Percentiles rank a stretch among this genome's conserved stretches.
phyloP scores from a whole-genome alignment of 2,797 vertebrate species.

The Gallinago stenura region DNA sequence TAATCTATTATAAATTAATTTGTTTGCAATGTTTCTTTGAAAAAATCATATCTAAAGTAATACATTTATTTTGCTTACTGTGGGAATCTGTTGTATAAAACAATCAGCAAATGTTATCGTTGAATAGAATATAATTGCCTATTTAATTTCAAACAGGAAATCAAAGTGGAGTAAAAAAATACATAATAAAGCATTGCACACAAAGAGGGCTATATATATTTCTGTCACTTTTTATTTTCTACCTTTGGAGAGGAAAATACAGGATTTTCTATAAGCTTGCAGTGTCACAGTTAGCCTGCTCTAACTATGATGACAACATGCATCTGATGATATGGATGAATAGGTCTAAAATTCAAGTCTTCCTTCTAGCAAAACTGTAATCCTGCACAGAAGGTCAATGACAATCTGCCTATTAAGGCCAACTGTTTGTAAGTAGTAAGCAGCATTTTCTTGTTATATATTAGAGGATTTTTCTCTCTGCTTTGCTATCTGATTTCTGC shows the following conservation, averaged over 20 bases:
- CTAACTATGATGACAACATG: conserved; percentile 29
- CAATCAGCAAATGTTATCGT: background rate
- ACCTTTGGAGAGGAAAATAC: background rate
- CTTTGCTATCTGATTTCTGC: conserved; percentile 58
- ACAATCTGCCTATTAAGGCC: conserved; percentile 53
- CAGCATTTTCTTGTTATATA: background rate
- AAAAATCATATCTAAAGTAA: background rate
- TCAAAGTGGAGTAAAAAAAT: background rate
- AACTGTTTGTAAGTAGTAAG: conserved; percentile 28
- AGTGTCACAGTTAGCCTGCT: conserved; percentile 26
- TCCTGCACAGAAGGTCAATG: conserved; percentile 63
- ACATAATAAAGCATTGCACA: conserved; percentile 26
- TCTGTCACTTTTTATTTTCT: conserved; percentile 4
- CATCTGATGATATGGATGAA: conserved; percentile 66
- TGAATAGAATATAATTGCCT: background rate
- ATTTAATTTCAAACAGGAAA: conserved; percentile 22
- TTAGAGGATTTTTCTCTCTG: conserved; percentile 6
- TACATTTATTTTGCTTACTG: background rate
- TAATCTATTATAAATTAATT: background rate
- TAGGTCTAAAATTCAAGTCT: conserved; percentile 66
- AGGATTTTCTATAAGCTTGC: conserved; percentile 37
- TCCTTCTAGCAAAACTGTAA: conserved; percentile 60
- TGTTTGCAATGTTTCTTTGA: background rate
- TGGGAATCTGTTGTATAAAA: conserved; percentile 13
- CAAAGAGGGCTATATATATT: background rate